These are phyloP conservation scores for Diorhabda sublineata DNA, from an alignment of 1,140 invertebrate genomes.

Conservation along the genomic window DNA sequence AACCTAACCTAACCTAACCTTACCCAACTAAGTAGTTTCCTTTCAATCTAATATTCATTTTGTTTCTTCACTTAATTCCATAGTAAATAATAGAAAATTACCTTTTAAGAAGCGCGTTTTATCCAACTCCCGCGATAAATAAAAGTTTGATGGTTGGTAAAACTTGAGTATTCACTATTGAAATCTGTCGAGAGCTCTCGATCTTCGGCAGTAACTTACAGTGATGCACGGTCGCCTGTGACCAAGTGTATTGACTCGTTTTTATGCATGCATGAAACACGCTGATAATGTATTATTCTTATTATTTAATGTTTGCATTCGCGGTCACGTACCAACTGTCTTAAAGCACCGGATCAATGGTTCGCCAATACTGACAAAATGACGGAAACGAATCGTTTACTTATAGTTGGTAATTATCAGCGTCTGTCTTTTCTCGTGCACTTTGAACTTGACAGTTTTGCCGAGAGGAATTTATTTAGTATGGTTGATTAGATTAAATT, in stretches of 20 bases:
- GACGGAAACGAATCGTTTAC: slow-evolving; percentile 27
- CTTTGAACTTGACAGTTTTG: background rate
- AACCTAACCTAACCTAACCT: no score
- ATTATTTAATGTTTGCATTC: slow-evolving; percentile 27
- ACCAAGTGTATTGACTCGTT: slow-evolving; percentile 21
- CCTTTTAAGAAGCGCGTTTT: no score
- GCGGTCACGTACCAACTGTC: slow-evolving; percentile 26
- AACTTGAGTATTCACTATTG: no score
- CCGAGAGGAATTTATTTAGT: slow-evolving; percentile 12
- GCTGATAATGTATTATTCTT: slow-evolving; percentile 23
- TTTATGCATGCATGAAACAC: slow-evolving; percentile 24
- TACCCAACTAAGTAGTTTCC: no score
- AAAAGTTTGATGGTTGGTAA: no score
- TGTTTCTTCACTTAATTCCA: no score
- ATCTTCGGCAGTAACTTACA: slow-evolving; percentile 11
- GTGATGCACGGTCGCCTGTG: slow-evolving; percentile 20
- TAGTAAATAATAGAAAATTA: no score
- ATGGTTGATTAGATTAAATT: background rate
- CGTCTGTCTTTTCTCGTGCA: slow-evolving; percentile 8
- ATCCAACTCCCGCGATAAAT: no score
- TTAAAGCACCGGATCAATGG: slow-evolving; percentile 20
- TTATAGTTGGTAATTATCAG: slow-evolving; percentile 12
- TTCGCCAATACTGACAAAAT: slow-evolving; percentile 21
- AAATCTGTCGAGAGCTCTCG: no score
- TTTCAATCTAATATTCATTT: no score